Conservation (phyloP, 1,140 invertebrate genomes). For the Diprion similis region DNA sequence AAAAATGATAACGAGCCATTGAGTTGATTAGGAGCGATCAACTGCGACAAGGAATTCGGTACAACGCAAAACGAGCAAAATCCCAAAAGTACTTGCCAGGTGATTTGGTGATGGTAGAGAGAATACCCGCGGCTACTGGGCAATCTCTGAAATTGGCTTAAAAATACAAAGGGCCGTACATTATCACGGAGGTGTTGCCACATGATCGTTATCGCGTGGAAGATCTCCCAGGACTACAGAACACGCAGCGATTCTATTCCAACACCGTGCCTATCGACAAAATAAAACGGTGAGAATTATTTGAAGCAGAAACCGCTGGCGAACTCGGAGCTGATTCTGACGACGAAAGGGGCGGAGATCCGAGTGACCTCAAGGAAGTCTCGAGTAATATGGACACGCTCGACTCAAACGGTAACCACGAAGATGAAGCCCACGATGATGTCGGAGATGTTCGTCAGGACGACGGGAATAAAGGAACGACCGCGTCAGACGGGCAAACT, state of each 20-base stretch:
- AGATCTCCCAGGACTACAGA: neutral
- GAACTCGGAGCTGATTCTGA: no score
- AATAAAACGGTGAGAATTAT: no score
- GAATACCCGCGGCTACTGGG: constrained; percentile 7
- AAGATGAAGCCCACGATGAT: no score
- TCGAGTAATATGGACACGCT: no score
- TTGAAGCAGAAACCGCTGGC: no score
- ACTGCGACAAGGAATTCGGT: constrained; percentile 8
- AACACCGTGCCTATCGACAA: no score
- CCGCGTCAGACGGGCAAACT: no score
- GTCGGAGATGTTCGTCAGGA: no score
- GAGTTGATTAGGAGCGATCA: constrained; percentile 8
- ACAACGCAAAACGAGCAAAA: constrained; percentile 16
- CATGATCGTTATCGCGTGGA: constrained; percentile 12
- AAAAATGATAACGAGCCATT: neutral
- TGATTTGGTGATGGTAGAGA: constrained; percentile 20
- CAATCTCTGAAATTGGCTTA: constrained; percentile 4
- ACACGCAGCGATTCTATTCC: neutral
- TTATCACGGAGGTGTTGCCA: neutral
- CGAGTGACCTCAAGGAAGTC: no score
- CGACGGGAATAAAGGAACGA: no score
- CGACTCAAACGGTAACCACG: no score
- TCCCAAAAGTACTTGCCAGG: constrained; percentile 13
- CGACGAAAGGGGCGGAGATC: no score
- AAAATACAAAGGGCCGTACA: constrained; percentile 9